phyloP scores from a whole-genome alignment of 1,140 invertebrate species.

The Leptopilina clavipes region DNA sequence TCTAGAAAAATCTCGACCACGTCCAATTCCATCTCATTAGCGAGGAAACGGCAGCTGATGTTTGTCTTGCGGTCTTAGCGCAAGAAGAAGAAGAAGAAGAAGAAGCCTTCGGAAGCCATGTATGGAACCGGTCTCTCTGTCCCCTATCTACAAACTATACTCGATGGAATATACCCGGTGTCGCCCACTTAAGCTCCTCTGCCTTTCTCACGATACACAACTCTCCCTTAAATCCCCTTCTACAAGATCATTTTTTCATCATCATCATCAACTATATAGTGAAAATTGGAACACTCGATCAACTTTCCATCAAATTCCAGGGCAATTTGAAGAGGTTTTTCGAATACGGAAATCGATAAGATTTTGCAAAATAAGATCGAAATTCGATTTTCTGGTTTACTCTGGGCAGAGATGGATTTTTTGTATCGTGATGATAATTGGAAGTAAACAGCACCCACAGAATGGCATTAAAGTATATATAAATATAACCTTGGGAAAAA shows the following conservation, averaged over 20 bases:
- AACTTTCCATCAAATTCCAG: too few species aligned
- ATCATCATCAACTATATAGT: too few species aligned
- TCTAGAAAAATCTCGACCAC: slow-evolving; percentile 76
- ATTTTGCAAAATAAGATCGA: too few species aligned
- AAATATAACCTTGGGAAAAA: neutral
- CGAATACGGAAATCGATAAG: too few species aligned
- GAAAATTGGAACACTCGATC: too few species aligned
- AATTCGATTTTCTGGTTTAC: too few species aligned
- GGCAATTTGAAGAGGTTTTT: too few species aligned
- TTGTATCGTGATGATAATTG: neutral
- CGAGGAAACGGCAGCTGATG: slow-evolving; percentile 73
- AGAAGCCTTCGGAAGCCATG: slow-evolving; percentile 73
- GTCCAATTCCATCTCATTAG: slow-evolving; percentile 77
- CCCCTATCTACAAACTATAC: slow-evolving; percentile 67
- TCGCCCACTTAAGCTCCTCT: slow-evolving; percentile 61
- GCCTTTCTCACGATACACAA: slow-evolving; percentile 55
- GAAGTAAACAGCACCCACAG: too few species aligned
- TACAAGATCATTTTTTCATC: too few species aligned
- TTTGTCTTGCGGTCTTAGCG: slow-evolving; percentile 73
- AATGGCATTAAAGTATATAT: neutral
- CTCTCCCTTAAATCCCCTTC: neutral
- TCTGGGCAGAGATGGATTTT: too few species aligned
- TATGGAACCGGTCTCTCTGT: slow-evolving; percentile 74
- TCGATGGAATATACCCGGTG: slow-evolving; percentile 71
- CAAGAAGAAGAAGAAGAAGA: slow-evolving; percentile 64